Evolutionary conservation across 1,140 invertebrate genomes (phyloP), one percentile per base, ranked within the genome.

Genomic region (Bombus fervidus): DNA sequence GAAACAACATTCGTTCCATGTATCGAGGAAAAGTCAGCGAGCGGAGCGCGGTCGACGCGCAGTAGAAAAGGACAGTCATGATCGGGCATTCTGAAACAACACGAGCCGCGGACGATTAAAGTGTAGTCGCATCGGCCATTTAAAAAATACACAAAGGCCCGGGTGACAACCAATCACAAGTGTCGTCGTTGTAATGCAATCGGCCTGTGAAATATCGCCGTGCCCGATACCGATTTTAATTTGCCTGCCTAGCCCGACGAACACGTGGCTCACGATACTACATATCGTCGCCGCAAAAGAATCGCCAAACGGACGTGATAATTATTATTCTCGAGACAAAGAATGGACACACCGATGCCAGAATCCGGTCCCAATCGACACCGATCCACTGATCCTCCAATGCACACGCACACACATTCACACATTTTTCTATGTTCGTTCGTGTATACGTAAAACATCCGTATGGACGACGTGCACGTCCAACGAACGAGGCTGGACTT

Each of bases 321-420:
- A 94, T 94, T 94, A 93, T 85, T 85, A 85, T 81, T 4, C 85
- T 89, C 84, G 86, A 93, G 90, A 92, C 87, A 90, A 92, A 92
- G 90, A 91, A 92, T 86, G 72, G 79, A 87, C 87, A 81, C 86
- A 81, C 83, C 71, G 78, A 85, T 64, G 77, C 87, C 86, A 77
- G 74, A 68, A 78, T 53, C 31, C 73, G 74, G 72, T 53, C 81
- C 71, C 81, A 76, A 90, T 91, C 90, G 90, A 91, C 80, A 83
- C 83, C 64, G 81, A 73, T 66, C 68, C 34, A 59, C 69, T 57
- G 59, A 64, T 77, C 37, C 57, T 66, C 59, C 31, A 34, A 41
- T 41, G 8, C 13, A 15, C 64, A 53, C 43, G 2, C 57, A 25
- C 62, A 66, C 59, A n/a, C 57, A 4, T 34, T n/a, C 18, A 37